These are phyloP conservation scores for Ptiloglossa arizonensis DNA, from an alignment of 1,140 invertebrate genomes.

Conservation along the genomic window DNA sequence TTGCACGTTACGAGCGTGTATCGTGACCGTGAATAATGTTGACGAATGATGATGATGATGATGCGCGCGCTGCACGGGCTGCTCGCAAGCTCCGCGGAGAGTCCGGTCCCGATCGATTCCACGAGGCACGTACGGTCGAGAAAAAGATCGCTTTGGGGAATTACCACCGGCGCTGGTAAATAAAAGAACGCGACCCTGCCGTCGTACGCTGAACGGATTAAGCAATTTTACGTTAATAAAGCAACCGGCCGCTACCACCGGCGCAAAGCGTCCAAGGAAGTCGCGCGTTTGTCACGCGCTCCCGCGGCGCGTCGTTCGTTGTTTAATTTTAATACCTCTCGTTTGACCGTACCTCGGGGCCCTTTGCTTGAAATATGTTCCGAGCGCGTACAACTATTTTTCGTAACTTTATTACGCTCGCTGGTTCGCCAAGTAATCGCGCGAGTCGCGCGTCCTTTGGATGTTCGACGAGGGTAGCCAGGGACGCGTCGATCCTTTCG, in stretches of 20 bases:
- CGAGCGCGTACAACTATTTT: too few species aligned
- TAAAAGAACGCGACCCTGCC: neutral
- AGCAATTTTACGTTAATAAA: constrained; percentile 17
- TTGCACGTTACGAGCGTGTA: constrained; percentile 47
- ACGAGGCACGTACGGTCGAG: neutral
- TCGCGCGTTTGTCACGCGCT: neutral
- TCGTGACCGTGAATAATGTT: constrained; percentile 72
- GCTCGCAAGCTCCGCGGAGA: neutral
- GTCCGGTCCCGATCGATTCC: constrained; percentile 21
- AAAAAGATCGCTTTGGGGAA: constrained; percentile 10
- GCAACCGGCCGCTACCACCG: neutral
- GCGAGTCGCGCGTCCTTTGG: too few species aligned
- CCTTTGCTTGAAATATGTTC: too few species aligned
- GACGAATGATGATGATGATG: constrained; percentile 71
- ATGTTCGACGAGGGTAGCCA: too few species aligned
- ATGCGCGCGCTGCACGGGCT: constrained; percentile 1
- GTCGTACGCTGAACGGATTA: constrained; percentile 18
- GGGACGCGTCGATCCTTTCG: too few species aligned
- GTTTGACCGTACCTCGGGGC: too few species aligned
- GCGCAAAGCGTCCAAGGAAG: neutral
- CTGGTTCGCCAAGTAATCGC: too few species aligned
- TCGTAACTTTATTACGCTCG: too few species aligned
- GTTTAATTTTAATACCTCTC: too few species aligned
- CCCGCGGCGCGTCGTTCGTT: too few species aligned
- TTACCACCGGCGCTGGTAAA: neutral